Conservation (phyloP, 2,113 vertebrate genomes). For the Myotis davidii region DNA sequence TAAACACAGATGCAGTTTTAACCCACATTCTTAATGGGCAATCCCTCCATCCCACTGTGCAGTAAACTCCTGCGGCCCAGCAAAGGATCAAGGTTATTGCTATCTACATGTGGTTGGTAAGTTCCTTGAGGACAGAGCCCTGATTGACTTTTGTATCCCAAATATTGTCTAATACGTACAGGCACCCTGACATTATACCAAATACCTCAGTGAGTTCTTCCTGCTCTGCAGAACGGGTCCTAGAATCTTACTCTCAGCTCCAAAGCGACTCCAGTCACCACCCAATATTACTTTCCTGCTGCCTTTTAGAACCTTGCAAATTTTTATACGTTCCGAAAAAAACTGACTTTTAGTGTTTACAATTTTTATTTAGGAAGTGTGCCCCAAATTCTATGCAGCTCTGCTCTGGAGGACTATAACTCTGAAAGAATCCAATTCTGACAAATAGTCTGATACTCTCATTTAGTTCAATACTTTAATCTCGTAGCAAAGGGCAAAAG, state of each 20-base stretch:
- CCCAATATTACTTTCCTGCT: conserved; percentile 6
- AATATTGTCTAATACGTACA: neutral
- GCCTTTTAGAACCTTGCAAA: neutral
- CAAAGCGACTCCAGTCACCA: neutral
- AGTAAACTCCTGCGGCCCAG: neutral
- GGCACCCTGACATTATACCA: neutral
- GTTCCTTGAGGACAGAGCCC: neutral
- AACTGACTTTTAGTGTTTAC: neutral
- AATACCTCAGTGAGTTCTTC: neutral
- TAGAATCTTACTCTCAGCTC: neutral
- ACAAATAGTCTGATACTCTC: neutral
- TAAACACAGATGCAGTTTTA: conserved; percentile 42
- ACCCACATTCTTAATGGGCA: conserved; percentile 2
- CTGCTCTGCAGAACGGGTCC: neutral
- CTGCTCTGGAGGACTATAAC: neutral
- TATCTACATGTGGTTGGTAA: neutral
- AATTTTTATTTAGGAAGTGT: neutral
- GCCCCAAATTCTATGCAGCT: neutral
- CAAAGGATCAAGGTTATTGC: neutral
- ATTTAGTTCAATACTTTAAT: conserved; percentile 3
- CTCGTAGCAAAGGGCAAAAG: neutral
- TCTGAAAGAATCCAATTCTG: conserved; percentile 5
- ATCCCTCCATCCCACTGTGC: conserved; percentile 11
- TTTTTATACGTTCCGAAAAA: neutral
- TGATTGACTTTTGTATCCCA: neutral